Percentiles rank a stretch among this genome's conserved stretches.
These are phyloP conservation scores for Ylistrum balloti DNA, from an alignment of 1,140 invertebrate species.

Conservation along the genomic window DNA sequence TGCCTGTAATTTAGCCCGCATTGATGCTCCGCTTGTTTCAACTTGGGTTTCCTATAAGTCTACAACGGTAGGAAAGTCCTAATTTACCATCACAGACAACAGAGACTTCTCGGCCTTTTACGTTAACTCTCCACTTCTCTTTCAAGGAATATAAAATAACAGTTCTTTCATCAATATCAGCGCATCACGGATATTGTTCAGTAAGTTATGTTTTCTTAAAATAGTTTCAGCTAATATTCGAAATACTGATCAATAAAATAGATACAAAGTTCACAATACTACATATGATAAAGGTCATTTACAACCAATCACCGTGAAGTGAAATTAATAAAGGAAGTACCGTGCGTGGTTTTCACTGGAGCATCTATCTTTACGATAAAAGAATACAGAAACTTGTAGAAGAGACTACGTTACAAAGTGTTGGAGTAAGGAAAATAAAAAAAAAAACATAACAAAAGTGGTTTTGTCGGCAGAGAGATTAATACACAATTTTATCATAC, in stretches of 20 bases:
- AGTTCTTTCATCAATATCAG: neutral
- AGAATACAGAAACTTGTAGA: neutral
- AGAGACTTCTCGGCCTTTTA: neutral
- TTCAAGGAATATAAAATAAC: conserved; percentile 18
- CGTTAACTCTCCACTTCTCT: neutral
- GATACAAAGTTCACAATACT: no score
- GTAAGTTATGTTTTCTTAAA: neutral
- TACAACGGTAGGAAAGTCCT: neutral
- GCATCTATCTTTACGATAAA: neutral
- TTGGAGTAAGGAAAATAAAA: neutral
- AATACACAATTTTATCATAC: neutral
- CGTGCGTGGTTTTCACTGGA: neutral
- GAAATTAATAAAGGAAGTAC: no score
- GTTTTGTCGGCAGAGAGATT: neutral
- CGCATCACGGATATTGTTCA: neutral
- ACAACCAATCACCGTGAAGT: no score
- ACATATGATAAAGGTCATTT: neutral
- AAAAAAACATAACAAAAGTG: neutral
- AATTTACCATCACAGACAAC: neutral
- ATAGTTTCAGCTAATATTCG: neutral
- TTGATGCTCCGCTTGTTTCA: conserved; percentile 32
- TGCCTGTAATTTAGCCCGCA: neutral
- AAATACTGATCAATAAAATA: neutral
- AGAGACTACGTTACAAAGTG: neutral
- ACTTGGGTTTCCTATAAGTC: neutral